These are phyloP conservation scores for Xanthia togata DNA, from an alignment of 2,888 invertebrate species.

Conservation along the genomic window DNA sequence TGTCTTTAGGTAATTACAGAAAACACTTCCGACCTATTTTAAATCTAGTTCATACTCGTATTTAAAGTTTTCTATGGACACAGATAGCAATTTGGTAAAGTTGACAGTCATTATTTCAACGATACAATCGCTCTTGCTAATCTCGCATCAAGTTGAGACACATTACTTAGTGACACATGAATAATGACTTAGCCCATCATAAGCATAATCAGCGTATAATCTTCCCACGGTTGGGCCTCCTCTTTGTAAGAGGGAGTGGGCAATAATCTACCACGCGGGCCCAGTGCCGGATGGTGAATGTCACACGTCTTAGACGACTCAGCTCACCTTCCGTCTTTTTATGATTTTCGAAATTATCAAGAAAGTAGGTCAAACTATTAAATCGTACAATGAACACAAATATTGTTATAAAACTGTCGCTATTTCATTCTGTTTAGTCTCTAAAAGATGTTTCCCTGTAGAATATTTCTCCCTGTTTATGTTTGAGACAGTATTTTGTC, in stretches of 20 bases:
- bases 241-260: not conserved
- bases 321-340: not conserved
- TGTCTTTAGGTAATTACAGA: not conserved
- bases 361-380: constrained; percentile 33
- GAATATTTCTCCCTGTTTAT: constrained; percentile 46
- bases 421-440: constrained; percentile 26
- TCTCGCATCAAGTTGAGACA: not conserved
- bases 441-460: constrained; percentile 36
- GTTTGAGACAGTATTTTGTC: constrained; percentile 26
- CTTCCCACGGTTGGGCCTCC: not conserved
- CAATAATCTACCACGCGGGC: not conserved
- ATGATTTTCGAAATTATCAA: not conserved
- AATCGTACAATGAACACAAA: constrained; percentile 36
- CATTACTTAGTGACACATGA: not conserved
- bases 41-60: not conserved
- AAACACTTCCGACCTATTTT: not conserved
- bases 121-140: not conserved
- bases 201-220: not conserved
- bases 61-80: not conserved
- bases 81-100: not conserved
- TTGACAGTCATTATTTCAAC: not conserved
- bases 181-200: not conserved
- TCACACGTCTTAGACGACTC: not conserved
- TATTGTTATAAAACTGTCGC: constrained; percentile 16
- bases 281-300: not conserved